Conservation (phyloP, 1,140 invertebrate species). For the Panagrolaimus sp. region DNA sequence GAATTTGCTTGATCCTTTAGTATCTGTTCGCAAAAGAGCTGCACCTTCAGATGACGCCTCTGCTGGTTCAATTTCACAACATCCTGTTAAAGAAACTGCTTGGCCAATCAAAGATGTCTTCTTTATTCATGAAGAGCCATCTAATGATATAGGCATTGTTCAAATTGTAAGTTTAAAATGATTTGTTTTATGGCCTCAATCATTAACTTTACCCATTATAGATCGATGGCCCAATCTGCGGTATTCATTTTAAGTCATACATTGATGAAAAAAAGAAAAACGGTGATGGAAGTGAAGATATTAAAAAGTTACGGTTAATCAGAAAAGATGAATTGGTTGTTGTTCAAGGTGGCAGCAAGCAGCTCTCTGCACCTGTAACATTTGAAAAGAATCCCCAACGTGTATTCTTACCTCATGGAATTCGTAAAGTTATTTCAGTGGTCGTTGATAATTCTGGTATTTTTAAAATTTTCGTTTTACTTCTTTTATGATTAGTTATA, state of each 20-base stretch:
- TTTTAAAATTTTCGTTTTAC: too few relatives aligned
- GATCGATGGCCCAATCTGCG: constrained; percentile 90
- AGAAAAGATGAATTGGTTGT: constrained; percentile 71
- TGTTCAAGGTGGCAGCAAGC: constrained; percentile 62
- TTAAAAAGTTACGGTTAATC: constrained; percentile 76
- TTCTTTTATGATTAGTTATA: too few relatives aligned
- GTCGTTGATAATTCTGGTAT: constrained; percentile 37
- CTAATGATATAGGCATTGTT: constrained; percentile 62
- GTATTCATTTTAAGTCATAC: constrained; percentile 73
- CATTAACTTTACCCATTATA: constrained; percentile 66
- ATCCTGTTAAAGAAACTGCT: constrained; percentile 72
- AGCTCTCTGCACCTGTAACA: background rate
- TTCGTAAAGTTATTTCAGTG: constrained; percentile 37
- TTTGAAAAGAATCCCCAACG: constrained; percentile 1
- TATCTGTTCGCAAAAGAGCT: constrained; percentile 56
- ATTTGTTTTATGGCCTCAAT: constrained; percentile 13
- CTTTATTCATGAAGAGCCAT: constrained; percentile 78
- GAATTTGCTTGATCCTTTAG: constrained; percentile 30
- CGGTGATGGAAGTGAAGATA: constrained; percentile 24
- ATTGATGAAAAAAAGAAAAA: constrained; percentile 37
- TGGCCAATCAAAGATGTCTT: constrained; percentile 86
- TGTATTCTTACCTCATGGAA: constrained; percentile 25
- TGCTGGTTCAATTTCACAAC: constrained; percentile 5
- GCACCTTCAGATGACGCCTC: constrained; percentile 50
- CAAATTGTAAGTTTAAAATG: constrained; percentile 73